Percentiles rank a stretch among this genome's conserved stretches.
Conservation (phyloP, 2,888 invertebrate species). For the Brachyptera putata region DNA sequence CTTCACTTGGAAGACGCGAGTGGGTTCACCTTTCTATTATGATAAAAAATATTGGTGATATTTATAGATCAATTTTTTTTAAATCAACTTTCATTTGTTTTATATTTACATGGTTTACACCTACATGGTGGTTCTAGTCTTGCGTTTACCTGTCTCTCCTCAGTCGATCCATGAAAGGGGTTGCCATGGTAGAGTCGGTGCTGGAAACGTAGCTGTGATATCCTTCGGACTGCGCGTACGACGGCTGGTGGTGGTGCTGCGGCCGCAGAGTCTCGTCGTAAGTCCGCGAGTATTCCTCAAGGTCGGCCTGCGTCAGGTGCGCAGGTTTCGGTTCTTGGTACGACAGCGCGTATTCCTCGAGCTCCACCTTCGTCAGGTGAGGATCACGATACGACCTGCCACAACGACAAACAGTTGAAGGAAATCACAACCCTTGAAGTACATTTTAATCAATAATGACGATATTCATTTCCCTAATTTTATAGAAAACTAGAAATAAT, state of each 20-base stretch:
- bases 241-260: constrained; percentile 56
- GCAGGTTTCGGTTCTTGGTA: constrained; percentile 28
- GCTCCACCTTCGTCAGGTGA: constrained; percentile 39
- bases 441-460: no score
- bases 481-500: no score
- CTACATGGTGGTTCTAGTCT: no score
- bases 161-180: constrained; percentile 67
- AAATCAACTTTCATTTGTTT: no score
- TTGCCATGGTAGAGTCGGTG: constrained; percentile 66
- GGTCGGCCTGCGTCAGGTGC: constrained; percentile 45
- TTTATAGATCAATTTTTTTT: no score
- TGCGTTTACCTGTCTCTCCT: constrained; percentile 3
- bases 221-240: constrained; percentile 74
- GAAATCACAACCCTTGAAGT: no score
- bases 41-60: no score
- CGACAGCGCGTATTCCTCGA: constrained; percentile 27
- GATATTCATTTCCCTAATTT: no score
- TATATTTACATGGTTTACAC: no score
- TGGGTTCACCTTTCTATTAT: no score
- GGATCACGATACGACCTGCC: constrained; percentile 50
- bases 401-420: no score
- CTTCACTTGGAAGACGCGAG: no score
- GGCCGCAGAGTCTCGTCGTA: constrained; percentile 45
- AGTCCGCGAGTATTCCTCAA: constrained; percentile 43
- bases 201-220: constrained; percentile 77